Percentiles rank a stretch among this genome's conserved stretches.
phyloP scores from a whole-genome alignment of 2,797 vertebrate species.

The Argentina silus region DNA sequence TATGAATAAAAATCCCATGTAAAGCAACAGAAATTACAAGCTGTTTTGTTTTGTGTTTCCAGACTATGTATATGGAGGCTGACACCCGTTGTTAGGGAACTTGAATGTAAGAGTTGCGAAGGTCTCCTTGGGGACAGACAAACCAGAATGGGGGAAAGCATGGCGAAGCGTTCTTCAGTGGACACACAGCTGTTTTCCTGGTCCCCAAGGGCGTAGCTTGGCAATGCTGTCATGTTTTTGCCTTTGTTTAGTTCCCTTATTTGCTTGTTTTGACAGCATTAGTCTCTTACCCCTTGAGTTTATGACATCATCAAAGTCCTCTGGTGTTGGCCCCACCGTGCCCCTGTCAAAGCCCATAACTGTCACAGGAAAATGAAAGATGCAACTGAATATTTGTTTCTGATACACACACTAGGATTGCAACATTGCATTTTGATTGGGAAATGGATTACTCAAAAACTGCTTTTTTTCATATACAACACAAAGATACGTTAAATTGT shows the following conservation, averaged over 20 bases:
- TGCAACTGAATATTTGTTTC: too few species aligned
- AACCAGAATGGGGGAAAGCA: constrained; percentile 16
- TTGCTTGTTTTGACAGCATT: constrained; percentile 35
- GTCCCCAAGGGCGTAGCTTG: constrained; percentile 40
- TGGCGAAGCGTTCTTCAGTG: constrained; percentile 57
- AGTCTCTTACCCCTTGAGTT: constrained; percentile 27
- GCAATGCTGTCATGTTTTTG: constrained; percentile 36
- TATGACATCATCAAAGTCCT: constrained; percentile 43
- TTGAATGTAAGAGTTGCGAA: constrained; percentile 44
- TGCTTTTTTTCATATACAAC: too few species aligned
- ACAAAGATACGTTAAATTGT: too few species aligned
- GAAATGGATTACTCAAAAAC: too few species aligned
- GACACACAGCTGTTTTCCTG: constrained; percentile 66
- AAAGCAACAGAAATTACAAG: constrained; percentile 12
- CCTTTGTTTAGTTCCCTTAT: constrained; percentile 27
- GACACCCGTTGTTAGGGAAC: constrained; percentile 43
- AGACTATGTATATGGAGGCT: constrained; percentile 26
- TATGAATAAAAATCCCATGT: constrained; percentile 12
- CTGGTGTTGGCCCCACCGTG: constrained; percentile 20
- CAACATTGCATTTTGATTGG: too few species aligned
- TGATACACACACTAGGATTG: too few species aligned
- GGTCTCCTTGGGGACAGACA: constrained; percentile 46
- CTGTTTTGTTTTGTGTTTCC: constrained; percentile 12
- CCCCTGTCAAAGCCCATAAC: constrained; percentile 9
- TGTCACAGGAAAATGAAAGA: constrained; percentile 5